Percentiles rank a stretch among this genome's conserved stretches.
phyloP scores from a whole-genome alignment of 2,797 vertebrate genomes.

The Fringilla coelebs region DNA sequence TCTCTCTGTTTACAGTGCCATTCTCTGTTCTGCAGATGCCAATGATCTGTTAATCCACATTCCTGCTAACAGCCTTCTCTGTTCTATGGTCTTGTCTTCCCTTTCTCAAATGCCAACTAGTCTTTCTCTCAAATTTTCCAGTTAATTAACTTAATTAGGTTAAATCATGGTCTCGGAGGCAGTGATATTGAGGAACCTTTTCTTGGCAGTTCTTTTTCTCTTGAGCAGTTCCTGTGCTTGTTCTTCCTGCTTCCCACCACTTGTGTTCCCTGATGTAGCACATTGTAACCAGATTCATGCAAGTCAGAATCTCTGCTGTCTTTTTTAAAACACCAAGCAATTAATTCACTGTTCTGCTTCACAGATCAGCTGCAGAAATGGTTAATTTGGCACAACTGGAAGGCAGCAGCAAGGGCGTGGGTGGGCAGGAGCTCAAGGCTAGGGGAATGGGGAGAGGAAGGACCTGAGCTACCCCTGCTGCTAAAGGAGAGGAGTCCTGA shows the following conservation, averaged over 20 bases:
- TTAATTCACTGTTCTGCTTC: neutral
- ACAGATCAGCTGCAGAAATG: accelerated
- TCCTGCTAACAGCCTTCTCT: neutral
- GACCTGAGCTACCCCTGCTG: neutral
- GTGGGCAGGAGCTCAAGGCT: neutral
- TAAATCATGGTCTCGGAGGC: slow-evolving; percentile 31
- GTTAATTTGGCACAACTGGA: neutral
- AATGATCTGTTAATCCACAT: neutral
- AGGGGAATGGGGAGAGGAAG: neutral
- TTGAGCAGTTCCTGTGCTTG: neutral
- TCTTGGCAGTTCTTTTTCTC: slow-evolving; percentile 14
- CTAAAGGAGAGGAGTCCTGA: neutral
- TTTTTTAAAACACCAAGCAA: neutral
- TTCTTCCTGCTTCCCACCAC: slow-evolving; percentile 12
- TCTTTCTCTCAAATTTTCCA: slow-evolving; percentile 13
- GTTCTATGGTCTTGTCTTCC: neutral
- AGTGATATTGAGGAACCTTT: slow-evolving; percentile 14
- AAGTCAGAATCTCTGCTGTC: neutral
- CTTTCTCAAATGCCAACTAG: neutral
- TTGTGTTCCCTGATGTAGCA: neutral
- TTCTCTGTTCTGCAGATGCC: neutral
- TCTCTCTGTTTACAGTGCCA: neutral
- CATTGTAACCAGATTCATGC: neutral
- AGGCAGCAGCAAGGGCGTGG: neutral
- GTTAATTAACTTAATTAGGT: slow-evolving; percentile 42